These are phyloP conservation scores for Eutrigla gurnardus DNA, from an alignment of 2,797 vertebrate genomes.

Conservation along the genomic window DNA sequence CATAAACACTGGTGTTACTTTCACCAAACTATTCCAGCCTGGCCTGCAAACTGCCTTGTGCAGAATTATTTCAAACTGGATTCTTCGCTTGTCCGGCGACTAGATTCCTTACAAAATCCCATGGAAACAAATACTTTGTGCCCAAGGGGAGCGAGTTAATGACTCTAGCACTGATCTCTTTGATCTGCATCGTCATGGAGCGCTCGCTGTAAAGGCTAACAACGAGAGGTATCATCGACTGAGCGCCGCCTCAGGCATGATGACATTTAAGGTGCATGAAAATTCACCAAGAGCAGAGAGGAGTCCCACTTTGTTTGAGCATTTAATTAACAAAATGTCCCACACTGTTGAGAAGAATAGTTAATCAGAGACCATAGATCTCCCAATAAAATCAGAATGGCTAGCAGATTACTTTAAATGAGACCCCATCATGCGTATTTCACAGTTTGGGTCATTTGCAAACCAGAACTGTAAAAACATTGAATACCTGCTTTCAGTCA, in stretches of 20 bases:
- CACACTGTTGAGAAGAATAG: conserved; percentile 4
- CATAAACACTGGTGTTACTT: conserved; percentile 45
- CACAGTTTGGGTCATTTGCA: background rate
- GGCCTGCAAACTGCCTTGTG: conserved; percentile 29
- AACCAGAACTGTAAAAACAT: background rate
- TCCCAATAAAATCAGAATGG: background rate
- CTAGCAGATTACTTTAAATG: background rate
- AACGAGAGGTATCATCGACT: conserved; percentile 46
- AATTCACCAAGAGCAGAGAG: conserved; percentile 11
- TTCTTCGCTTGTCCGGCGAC: conserved; percentile 25
- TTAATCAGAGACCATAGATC: background rate
- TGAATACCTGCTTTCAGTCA: background rate
- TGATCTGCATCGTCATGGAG: conserved; percentile 56
- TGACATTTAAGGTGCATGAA: conserved; percentile 59
- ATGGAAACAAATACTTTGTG: conserved; percentile 55
- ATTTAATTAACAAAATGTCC: background rate
- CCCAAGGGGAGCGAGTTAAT: conserved; percentile 37
- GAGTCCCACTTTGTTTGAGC: background rate
- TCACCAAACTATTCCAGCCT: conserved; percentile 43
- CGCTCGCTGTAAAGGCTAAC: conserved; percentile 51
- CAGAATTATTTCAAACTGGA: conserved; percentile 45
- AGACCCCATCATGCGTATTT: background rate
- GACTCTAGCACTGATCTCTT: conserved; percentile 33
- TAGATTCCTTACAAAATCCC: conserved; percentile 54
- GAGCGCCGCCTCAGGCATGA: conserved; percentile 30